Evolutionary conservation across 1,140 invertebrate genomes (phyloP).

Genomic region (Yoshiicerus persimilis): DNA sequence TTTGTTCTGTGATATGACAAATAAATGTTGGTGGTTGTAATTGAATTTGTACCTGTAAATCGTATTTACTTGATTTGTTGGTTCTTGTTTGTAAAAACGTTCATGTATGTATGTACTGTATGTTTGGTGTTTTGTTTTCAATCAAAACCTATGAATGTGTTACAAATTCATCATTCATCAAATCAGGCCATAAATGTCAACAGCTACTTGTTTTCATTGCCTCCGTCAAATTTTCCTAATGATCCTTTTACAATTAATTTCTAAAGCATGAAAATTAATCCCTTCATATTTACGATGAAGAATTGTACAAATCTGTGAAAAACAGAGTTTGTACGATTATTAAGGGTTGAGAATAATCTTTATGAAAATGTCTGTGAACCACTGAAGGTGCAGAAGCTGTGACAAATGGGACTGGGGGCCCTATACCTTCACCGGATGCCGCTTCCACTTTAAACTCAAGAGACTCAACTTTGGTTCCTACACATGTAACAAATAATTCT

Average conservation of each 20-base stretch:
- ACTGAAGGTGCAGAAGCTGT: constrained; percentile 25
- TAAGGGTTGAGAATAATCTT: background rate
- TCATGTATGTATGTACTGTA: background rate
- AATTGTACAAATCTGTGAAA: background rate
- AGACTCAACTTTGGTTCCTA: constrained; percentile 25
- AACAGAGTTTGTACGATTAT: background rate
- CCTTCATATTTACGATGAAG: no score
- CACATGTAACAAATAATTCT: constrained; percentile 51
- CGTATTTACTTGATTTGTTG: background rate
- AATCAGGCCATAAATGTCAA: no score
- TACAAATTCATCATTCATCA: no score
- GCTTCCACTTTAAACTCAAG: background rate
- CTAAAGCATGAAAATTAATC: no score
- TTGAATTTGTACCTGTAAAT: background rate
- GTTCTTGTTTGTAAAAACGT: background rate
- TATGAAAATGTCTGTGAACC: background rate
- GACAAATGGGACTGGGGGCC: background rate
- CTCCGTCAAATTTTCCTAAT: no score
- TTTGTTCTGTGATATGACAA: background rate
- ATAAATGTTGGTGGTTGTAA: background rate
- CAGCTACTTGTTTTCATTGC: no score
- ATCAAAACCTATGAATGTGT: no score
- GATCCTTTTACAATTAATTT: background rate
- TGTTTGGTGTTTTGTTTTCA: no score
- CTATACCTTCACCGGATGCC: background rate